Evolutionary conservation across 2,888 invertebrate genomes (phyloP).

Genomic region (Auanema freiburgensis): DNA sequence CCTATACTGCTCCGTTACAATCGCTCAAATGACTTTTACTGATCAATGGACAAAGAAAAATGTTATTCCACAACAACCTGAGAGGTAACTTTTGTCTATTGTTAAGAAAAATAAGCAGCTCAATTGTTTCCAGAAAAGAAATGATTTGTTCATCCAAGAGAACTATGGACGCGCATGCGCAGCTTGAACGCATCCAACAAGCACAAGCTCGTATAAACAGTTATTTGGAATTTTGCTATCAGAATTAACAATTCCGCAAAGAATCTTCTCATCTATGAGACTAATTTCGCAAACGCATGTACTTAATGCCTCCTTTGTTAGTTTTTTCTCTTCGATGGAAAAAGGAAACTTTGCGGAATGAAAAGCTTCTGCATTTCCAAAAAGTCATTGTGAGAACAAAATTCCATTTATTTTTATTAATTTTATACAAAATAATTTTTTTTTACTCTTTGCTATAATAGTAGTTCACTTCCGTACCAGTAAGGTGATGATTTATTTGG

Average conservation of each 20-base stretch:
- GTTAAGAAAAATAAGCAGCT: background rate
- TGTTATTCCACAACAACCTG: background rate
- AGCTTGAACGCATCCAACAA: too few species aligned
- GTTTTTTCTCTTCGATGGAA: background rate
- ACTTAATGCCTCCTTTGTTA: background rate
- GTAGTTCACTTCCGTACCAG: too few species aligned
- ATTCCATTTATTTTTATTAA: too few species aligned
- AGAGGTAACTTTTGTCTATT: background rate
- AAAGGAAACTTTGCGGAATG: background rate
- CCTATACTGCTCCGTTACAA: conserved; percentile 20
- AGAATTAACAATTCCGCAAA: background rate
- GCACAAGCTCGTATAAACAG: too few species aligned
- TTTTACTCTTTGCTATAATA: too few species aligned
- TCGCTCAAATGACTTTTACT: conserved; percentile 45
- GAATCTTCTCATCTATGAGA: background rate
- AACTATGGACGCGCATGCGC: too few species aligned
- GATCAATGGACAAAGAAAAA: conserved; percentile 44
- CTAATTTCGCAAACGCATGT: background rate
- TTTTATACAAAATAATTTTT: too few species aligned
- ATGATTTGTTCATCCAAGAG: background rate
- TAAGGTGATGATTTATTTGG: too few species aligned
- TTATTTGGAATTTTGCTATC: too few species aligned
- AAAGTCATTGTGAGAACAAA: too few species aligned
- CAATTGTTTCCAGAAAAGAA: background rate
- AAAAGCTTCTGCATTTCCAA: too few species aligned